Conservation (phyloP, 2,113 vertebrate species). For the Misgurnus anguillicaudatus region DNA sequence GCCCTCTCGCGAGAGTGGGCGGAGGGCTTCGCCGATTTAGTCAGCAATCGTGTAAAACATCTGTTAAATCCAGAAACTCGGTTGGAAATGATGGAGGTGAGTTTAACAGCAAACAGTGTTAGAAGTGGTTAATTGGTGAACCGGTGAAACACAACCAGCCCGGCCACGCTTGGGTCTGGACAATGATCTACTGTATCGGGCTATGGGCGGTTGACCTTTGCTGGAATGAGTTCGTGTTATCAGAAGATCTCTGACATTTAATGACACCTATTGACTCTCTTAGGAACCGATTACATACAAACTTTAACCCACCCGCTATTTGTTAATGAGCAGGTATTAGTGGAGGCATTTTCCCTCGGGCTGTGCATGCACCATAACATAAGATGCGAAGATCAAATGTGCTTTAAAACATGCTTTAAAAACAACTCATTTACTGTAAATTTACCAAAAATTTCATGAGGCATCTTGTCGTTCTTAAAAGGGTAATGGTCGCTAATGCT, state of each 20-base stretch:
- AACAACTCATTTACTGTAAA: constrained; percentile 23
- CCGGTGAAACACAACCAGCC: constrained; percentile 30
- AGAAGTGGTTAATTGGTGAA: constrained; percentile 52
- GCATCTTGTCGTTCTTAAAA: constrained; percentile 25
- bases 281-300: constrained; percentile 75
- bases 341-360: constrained; percentile 49
- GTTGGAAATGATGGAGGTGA: constrained; percentile 70
- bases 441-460: background rate
- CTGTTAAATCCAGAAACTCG: constrained; percentile 67
- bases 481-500: too few relatives aligned
- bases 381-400: constrained; percentile 13
- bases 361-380: constrained; percentile 25
- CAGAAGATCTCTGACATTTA: constrained; percentile 67
- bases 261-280: constrained; percentile 68
- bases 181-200: constrained; percentile 51
- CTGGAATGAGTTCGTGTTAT: constrained; percentile 67
- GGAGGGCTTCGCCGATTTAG: constrained; percentile 70
- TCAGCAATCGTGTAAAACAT: constrained; percentile 78
- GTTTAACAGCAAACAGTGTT: constrained; percentile 61
- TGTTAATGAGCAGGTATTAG: constrained; percentile 67
- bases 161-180: constrained; percentile 37
- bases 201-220: constrained; percentile 59
- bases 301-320: constrained; percentile 73
- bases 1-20: constrained; percentile 63
- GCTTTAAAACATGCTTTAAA: background rate